Conservation (phyloP, 1,140 invertebrate species). For the Drosophila azteca region DNA sequence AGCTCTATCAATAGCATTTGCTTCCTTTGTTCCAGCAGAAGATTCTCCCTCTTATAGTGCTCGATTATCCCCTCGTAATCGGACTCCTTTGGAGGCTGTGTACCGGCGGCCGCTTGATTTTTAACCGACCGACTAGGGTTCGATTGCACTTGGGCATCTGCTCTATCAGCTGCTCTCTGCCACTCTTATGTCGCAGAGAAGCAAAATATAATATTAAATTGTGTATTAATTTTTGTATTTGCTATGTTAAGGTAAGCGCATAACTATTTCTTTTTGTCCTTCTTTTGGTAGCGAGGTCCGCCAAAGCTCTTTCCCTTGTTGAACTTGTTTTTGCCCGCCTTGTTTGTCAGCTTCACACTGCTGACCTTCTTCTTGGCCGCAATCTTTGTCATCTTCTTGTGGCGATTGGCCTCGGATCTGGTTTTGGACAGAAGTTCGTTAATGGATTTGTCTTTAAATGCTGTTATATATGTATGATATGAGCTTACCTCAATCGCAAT, state of each 20-base stretch:
- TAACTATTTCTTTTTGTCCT: constrained; percentile 64
- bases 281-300: constrained; percentile 77
- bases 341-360: constrained; percentile 76
- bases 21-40: constrained; percentile 88
- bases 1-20: constrained; percentile 86
- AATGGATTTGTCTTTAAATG: not conserved
- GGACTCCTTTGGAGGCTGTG: constrained; percentile 83
- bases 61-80: constrained; percentile 84
- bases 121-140: constrained; percentile 90
- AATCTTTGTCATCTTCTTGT: constrained; percentile 80
- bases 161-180: constrained; percentile 87
- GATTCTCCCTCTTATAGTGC: constrained; percentile 86
- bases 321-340: constrained; percentile 82
- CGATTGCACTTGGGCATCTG: constrained; percentile 90
- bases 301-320: constrained; percentile 84
- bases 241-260: no score
- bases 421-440: not conserved
- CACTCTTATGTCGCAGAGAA: constrained; percentile 87
- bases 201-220: no score
- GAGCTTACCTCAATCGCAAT: constrained; percentile 88
- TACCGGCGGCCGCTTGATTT: constrained; percentile 35
- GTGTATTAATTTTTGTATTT: no score
- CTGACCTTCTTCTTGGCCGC: constrained; percentile 77
- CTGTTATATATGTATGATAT: no score
- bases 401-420: constrained; percentile 82